phyloP scores from a whole-genome alignment of 2,888 invertebrate species.

The Prosopocoilus inquinatus region DNA sequence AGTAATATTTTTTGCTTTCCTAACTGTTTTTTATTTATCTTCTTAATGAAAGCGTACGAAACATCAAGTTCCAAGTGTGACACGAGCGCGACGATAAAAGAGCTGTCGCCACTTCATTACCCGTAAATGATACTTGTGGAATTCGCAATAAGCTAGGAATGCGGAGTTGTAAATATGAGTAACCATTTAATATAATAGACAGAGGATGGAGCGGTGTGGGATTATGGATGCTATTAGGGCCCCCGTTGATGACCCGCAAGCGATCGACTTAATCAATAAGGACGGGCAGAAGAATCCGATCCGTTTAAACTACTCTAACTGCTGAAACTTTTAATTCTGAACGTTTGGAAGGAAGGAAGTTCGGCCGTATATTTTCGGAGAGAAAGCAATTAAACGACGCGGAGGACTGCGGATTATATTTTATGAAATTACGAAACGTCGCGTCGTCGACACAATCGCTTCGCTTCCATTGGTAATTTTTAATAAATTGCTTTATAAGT shows the following conservation, averaged over 20 bases:
- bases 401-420: neutral
- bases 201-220: neutral
- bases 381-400: constrained; percentile 2
- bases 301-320: neutral
- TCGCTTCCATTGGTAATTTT: too few relatives aligned
- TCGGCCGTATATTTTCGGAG: too few relatives aligned
- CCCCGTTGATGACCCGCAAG: too few relatives aligned
- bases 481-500: too few relatives aligned
- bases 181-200: constrained; percentile 47
- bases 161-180: constrained; percentile 49
- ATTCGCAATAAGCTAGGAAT: constrained; percentile 54
- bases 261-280: neutral
- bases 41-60: too few relatives aligned
- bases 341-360: too few relatives aligned
- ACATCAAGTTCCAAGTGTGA: too few relatives aligned
- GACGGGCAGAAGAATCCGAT: neutral
- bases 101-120: constrained; percentile 46
- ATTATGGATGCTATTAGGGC: neutral
- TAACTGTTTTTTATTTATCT: too few relatives aligned
- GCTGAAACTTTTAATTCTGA: neutral
- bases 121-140: constrained; percentile 49
- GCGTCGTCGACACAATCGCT: neutral
- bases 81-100: constrained; percentile 16
- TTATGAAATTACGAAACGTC: neutral
- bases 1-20: too few relatives aligned